Evolutionary conservation across 1,140 invertebrate genomes (phyloP), one percentile per base, ranked within the genome.

Genomic region (Mya arenaria): DNA sequence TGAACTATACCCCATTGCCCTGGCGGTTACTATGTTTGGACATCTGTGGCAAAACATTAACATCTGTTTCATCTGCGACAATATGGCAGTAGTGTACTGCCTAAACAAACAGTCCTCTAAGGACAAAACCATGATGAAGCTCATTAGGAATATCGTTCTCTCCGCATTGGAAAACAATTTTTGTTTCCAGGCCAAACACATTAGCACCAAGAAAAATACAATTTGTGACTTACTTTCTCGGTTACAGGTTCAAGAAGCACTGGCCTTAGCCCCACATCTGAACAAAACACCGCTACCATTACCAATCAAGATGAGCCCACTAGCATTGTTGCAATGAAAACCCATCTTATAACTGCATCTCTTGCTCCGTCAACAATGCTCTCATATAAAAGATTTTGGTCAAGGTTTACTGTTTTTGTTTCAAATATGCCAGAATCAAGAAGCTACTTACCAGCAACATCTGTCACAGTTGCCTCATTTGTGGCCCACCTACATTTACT

Each of bases 41-140:
- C 41, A 44, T 28, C 52, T 28, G 4, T 69, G 66, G 66, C 10
- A 44, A 13, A 69, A 69, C 37, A 69, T 48, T 32, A 69, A 69
- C 41, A 69, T 69, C n/a, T 17, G 41, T 8, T 69, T 69, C 39
- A 23, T 69, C 41, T 69, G 66, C 10, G 66, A 69, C 52, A 69
- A 69, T 30, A 44, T 69, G 37, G 66, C 39, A 4, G 37, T 48
- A 28, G 66, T 69, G 13, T 41, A 68, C 25, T 68, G 65, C 30
- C 30, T 48, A 28, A 69, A 69, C 25, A 69, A 69, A 28, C 66
- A 69, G 52, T 48, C 66, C 19, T 69, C 66, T 15, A 69, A 48
- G 32, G 39, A 69, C 19, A 4, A 4, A 36, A 10, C 36, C 4
- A 65, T 65, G 3, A 65, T 65, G 62, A 36, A 65, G 5, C 62